Conservation (phyloP, 1,140 invertebrate species). For the Hypsibius dujardini region DNA sequence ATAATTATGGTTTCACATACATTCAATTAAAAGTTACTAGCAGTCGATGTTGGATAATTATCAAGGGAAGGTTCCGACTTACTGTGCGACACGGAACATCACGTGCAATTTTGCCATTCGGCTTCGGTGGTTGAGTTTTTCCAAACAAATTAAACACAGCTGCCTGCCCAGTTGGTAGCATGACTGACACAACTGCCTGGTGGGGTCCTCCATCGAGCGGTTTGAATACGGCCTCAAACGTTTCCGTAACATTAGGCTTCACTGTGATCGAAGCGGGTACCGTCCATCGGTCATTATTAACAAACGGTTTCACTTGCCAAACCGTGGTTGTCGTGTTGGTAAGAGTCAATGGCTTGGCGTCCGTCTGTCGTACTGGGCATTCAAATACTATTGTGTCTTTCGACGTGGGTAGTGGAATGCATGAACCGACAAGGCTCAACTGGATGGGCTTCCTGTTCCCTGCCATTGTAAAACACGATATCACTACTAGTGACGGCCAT, state of each 20-base stretch:
- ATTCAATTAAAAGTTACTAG: too few species aligned
- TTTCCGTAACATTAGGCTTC: neutral
- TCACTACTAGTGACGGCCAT: too few species aligned
- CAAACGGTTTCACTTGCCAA: neutral
- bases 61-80: too few species aligned
- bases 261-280: neutral
- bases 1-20: too few species aligned
- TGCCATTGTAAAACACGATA: neutral
- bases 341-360: neutral
- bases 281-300: neutral
- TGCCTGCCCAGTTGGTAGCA: conserved; percentile 1
- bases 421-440: neutral
- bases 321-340: neutral
- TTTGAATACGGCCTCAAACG: neutral
- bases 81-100: conserved; percentile 4
- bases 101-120: neutral
- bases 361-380: conserved; percentile 5
- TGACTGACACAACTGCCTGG: neutral
- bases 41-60: too few species aligned
- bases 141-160: neutral
- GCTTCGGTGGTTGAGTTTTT: neutral
- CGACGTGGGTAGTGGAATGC: neutral
- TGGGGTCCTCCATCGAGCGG: neutral
- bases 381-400: neutral
- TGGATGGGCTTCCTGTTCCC: neutral